Conservation (phyloP, 2,797 vertebrate genomes). For the Apodemus agrarius region DNA sequence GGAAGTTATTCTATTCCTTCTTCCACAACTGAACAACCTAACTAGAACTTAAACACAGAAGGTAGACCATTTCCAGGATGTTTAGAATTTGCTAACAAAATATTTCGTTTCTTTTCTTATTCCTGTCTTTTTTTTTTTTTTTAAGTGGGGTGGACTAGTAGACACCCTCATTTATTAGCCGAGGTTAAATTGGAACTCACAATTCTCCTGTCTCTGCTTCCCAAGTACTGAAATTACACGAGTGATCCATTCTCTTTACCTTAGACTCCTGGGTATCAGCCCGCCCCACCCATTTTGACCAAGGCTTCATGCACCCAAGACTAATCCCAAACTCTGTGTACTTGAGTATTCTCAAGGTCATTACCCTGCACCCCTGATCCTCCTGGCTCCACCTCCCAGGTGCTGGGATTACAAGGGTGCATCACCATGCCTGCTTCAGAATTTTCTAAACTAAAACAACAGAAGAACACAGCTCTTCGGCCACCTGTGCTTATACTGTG, state of each 20-base stretch:
- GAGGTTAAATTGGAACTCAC: not conserved
- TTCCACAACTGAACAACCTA: slow-evolving; percentile 19
- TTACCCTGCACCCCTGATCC: not conserved
- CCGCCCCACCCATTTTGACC: no score
- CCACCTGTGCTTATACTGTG: not conserved
- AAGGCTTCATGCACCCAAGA: not conserved
- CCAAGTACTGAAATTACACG: not conserved
- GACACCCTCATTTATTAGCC: not conserved
- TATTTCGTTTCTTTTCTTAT: not conserved
- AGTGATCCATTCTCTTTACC: not conserved
- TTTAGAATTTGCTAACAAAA: slow-evolving; percentile 31
- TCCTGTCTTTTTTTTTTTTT: not conserved
- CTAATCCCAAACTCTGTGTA: not conserved
- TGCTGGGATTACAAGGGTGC: not conserved
- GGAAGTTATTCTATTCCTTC: not conserved
- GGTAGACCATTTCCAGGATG: slow-evolving; percentile 16
- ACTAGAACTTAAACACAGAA: not conserved
- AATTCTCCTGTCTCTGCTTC: not conserved
- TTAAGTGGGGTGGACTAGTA: not conserved
- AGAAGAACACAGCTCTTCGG: not conserved
- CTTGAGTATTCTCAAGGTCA: not conserved
- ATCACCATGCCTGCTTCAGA: not conserved
- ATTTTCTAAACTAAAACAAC: not conserved
- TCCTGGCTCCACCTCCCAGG: not conserved
- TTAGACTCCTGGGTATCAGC: not conserved